phyloP scores from a whole-genome alignment of 2,888 invertebrate genomes.

The Phytoseiulus persimilis region DNA sequence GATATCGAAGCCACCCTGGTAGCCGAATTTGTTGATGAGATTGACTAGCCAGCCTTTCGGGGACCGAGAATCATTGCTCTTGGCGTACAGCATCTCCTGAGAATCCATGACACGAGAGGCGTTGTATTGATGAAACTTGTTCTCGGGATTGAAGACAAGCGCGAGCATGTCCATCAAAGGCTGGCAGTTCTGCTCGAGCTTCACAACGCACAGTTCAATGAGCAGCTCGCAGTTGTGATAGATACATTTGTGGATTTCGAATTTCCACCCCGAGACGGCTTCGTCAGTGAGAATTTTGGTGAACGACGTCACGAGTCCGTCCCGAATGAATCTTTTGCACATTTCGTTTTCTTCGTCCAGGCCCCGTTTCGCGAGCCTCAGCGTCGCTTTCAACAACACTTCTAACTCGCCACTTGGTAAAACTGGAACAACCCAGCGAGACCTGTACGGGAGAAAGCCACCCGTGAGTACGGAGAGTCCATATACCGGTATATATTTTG shows the following conservation, averaged over 20 bases:
- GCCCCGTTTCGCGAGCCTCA: constrained; percentile 54
- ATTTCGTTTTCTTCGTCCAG: constrained; percentile 77
- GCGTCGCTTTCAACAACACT: constrained; percentile 51
- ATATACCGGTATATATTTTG: too few relatives aligned
- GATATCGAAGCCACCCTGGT: constrained; percentile 77
- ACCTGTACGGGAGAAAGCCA: constrained; percentile 48
- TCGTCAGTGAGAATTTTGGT: constrained; percentile 94
- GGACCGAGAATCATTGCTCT: constrained; percentile 63
- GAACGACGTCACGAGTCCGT: constrained; percentile 85
- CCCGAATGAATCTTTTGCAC: constrained; percentile 88
- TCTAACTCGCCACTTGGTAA: constrained; percentile 91
- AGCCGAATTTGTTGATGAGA: constrained; percentile 86
- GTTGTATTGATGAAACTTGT: constrained; percentile 60
- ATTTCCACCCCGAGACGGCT: constrained; percentile 94
- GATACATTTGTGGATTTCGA: constrained; percentile 88
- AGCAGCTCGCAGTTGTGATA: constrained; percentile 83
- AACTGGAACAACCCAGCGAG: constrained; percentile 94
- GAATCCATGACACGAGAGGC: constrained; percentile 29
- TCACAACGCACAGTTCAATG: constrained; percentile 82
- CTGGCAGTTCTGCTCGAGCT: constrained; percentile 72
- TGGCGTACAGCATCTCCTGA: constrained; percentile 15
- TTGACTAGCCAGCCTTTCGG: constrained; percentile 93
- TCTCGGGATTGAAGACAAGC: constrained; percentile 87
- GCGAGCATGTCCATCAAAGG: constrained; percentile 81
- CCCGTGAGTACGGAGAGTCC: neutral